Evolutionary conservation across 2,113 vertebrate species (phyloP).

Genomic region (Eupsittula cactorum): DNA sequence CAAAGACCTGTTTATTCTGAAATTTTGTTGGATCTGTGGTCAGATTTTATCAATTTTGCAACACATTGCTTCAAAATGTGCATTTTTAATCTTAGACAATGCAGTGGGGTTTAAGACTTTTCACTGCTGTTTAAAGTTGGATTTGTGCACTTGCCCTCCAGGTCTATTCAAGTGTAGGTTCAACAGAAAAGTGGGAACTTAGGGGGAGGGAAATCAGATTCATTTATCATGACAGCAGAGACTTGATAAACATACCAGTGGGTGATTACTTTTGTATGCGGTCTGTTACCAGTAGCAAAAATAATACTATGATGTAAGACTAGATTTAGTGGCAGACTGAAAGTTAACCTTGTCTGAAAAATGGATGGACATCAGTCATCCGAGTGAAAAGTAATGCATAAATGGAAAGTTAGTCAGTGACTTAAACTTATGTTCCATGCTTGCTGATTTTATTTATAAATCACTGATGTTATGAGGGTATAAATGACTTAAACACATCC

Average conservation of each 20-base stretch:
- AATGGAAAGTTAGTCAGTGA: neutral
- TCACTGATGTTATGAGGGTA: neutral
- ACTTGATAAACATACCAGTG: neutral
- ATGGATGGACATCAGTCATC: neutral
- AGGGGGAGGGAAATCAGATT: neutral
- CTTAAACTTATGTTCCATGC: neutral
- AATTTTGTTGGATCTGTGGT: neutral
- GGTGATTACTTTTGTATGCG: neutral
- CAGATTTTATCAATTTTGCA: neutral
- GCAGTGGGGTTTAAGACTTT: neutral
- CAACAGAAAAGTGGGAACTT: neutral
- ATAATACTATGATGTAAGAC: neutral
- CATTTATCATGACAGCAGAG: neutral
- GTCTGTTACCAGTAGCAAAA: neutral
- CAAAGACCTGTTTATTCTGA: neutral
- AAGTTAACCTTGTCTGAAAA: conserved; percentile 3
- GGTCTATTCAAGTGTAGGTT: neutral
- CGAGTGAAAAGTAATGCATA: neutral
- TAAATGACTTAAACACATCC: neutral
- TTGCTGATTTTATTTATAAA: neutral
- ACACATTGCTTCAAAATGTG: neutral
- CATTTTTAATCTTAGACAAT: neutral
- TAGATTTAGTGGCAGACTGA: neutral
- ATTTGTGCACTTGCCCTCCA: neutral
- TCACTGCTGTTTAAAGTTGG: neutral